Evolutionary conservation across 1,140 invertebrate genomes (phyloP).

Genomic region (Samia ricini): DNA sequence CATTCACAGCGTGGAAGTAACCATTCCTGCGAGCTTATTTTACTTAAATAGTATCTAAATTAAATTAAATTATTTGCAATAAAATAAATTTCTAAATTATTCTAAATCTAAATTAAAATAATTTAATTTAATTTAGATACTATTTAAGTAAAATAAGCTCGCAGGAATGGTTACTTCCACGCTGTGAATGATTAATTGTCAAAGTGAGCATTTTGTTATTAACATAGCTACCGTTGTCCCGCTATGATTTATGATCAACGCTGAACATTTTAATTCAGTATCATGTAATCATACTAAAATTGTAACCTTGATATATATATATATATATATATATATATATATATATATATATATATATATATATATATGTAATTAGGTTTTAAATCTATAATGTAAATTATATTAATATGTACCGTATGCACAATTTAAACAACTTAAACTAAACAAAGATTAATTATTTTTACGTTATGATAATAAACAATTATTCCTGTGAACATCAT

Average conservation of each 20-base stretch:
- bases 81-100: no score
- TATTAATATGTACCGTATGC: no score
- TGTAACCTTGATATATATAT: background rate
- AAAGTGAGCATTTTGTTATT: background rate
- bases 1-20: background rate
- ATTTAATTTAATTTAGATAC: no score
- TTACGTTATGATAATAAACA: background rate
- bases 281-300: background rate
- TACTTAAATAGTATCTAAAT: background rate
- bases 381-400: no score
- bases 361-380: no score
- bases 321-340: no score
- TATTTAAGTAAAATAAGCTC: background rate
- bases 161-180: background rate
- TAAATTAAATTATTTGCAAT: no score
- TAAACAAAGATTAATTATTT: no score
- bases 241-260: background rate
- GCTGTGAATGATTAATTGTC: background rate
- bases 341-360: no score
- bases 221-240: background rate
- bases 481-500: background rate
- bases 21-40: background rate
- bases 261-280: background rate
- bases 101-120: no score
- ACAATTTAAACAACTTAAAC: no score